phyloP scores from a whole-genome alignment of 2,113 vertebrate species.

The Copsychus sechellarum region DNA sequence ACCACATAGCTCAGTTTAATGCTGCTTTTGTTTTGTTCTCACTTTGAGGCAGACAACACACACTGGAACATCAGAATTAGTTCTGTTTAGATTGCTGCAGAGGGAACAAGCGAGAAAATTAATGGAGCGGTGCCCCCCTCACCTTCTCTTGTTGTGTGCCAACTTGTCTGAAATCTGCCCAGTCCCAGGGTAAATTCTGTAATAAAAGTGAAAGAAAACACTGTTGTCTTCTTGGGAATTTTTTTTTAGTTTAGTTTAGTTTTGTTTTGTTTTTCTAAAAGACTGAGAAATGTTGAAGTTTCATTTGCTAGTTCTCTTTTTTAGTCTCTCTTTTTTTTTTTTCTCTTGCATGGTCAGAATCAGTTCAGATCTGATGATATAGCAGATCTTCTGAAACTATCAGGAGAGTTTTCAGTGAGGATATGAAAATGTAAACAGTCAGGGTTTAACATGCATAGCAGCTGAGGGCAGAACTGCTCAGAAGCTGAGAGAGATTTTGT shows the following conservation, averaged over 20 bases:
- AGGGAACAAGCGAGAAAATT: slow-evolving; percentile 22
- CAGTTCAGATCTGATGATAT: not conserved
- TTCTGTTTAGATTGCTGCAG: slow-evolving; percentile 67
- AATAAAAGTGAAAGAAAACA: not conserved
- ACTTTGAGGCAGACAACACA: slow-evolving; percentile 65
- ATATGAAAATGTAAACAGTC: not conserved
- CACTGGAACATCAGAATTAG: slow-evolving; percentile 65
- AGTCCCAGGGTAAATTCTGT: not conserved
- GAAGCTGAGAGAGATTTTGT: not conserved
- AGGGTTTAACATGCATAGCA: not conserved
- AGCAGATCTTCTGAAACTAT: not conserved
- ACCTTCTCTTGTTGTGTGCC: not conserved
- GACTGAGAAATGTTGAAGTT: not conserved
- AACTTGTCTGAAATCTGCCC: not conserved
- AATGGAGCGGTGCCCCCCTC: not conserved
- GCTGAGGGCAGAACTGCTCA: not conserved
- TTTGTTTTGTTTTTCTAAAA: not conserved
- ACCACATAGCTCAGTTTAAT: slow-evolving; percentile 71
- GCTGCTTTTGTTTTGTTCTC: slow-evolving; percentile 78
- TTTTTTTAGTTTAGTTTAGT: not conserved
- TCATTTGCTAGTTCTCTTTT: not conserved
- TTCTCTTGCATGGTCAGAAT: not conserved
- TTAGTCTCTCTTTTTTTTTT: rapidly evolving
- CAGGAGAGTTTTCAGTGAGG: not conserved
- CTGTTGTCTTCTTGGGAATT: not conserved